These are phyloP conservation scores for Rhea americana DNA, from an alignment of 2,113 vertebrate species.

Conservation along the genomic window DNA sequence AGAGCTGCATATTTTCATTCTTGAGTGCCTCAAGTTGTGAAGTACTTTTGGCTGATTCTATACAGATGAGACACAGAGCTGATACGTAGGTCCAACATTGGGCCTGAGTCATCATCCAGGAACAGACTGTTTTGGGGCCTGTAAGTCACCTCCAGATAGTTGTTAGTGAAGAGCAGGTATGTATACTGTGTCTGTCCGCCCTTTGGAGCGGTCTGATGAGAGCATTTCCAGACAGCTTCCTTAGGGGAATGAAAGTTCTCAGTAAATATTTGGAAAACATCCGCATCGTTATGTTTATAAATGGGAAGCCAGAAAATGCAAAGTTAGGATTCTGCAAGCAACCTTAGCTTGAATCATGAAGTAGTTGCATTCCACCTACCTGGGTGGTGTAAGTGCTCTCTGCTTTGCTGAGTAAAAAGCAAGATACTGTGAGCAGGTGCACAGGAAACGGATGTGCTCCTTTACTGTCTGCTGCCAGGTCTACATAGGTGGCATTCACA, in stretches of 20 bases:
- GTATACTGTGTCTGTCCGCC: not conserved
- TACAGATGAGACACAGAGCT: slow-evolving; percentile 7
- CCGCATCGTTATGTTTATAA: not conserved
- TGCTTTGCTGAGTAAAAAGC: not conserved
- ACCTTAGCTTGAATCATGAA: not conserved
- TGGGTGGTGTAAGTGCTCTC: not conserved
- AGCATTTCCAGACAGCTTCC: not conserved
- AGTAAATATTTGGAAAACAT: slow-evolving; percentile 28
- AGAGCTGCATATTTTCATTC: slow-evolving; percentile 13
- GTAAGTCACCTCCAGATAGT: not conserved
- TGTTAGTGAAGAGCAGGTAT: not conserved
- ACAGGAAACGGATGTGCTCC: not conserved
- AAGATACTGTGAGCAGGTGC: not conserved
- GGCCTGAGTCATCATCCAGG: not conserved
- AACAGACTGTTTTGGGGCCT: slow-evolving; percentile 2
- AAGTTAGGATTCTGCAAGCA: not conserved
- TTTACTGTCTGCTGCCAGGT: not conserved
- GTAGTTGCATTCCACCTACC: not conserved
- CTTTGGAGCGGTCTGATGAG: not conserved
- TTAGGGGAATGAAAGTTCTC: not conserved
- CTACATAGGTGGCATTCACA: not conserved
- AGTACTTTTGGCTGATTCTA: slow-evolving; percentile 16
- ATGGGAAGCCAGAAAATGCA: not conserved
- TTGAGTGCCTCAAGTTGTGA: slow-evolving; percentile 14
- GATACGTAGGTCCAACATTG: slow-evolving; percentile 1